Base-by-base conservation (phyloP, 2,797 vertebrate genomes). In the Neopelma chrysocephalum region DNA sequence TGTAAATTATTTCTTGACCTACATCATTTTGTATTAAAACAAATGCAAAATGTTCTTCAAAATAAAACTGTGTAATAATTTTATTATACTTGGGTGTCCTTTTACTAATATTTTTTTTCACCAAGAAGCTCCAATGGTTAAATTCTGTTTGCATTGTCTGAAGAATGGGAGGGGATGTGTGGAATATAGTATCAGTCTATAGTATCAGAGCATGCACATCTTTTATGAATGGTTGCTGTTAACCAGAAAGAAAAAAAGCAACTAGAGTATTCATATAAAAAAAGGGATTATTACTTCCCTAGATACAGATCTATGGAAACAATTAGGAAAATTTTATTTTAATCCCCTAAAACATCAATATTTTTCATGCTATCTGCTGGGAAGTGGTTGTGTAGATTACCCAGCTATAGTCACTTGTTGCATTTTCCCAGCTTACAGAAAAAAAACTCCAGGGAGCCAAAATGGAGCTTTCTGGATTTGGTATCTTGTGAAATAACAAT, bases 1-100 rank as follows among this genome's bases (percentile, higher is more conserved):
- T 98, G 97, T 98, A 98, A 97, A 98, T 97, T 96, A 95, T 98
- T 98, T 98, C 97, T 97, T 98, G 98, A 98, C 94, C 81, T 96
- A 97, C 97, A 97, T 97, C 93, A 97, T 98, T 98, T 98, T 98
- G 96, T 98, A 98, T 98, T 98, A 98, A 98, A 97, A 92, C 75
- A 97, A 98, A 98, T 97, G 95, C 96, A 98, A 97, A 98, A 97
- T 96, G 95, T 97, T 98, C 97, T 98, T 97, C 97, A 96, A 96
- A 98, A 98, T 96, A 97, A 97, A 97, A 97, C 93, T 82, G 97
- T 97, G 98, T 98, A 98, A 97, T 97, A 96, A 96, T 97, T 97
- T 98, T 97, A 94, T 97, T 96, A 95, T 97, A 95, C 73, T 38
- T 80, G 60, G 87, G 94, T 93, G 92, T 96, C 62, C 86, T 92